phyloP scores from a whole-genome alignment of 2,797 vertebrate species.

The Tangara arthus region DNA sequence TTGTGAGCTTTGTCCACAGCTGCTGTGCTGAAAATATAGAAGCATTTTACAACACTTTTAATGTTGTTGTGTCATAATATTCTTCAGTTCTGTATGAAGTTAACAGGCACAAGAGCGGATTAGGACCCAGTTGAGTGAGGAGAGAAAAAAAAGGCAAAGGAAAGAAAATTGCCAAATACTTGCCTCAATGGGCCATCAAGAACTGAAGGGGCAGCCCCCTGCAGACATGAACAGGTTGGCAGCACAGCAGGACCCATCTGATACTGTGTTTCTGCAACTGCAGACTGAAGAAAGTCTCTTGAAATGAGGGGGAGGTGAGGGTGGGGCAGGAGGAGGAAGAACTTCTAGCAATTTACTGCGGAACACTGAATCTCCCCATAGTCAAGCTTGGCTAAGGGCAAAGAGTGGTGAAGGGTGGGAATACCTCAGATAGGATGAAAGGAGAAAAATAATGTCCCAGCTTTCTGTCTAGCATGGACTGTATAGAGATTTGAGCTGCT shows the following conservation, averaged over 20 bases:
- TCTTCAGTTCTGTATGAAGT: not conserved
- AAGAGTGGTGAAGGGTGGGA: not conserved
- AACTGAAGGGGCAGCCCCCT: not conserved
- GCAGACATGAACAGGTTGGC: not conserved
- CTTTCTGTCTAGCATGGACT: not conserved
- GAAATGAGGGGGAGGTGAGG: not conserved
- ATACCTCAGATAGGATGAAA: not conserved
- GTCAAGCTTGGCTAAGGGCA: not conserved
- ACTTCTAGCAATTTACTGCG: not conserved
- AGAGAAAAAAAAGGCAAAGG: not conserved
- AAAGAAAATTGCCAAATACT: not conserved
- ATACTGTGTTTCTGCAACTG: not conserved
- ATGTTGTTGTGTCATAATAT: not conserved
- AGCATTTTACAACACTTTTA: not conserved
- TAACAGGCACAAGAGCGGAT: not conserved
- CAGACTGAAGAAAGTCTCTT: not conserved
- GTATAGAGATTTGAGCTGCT: not conserved
- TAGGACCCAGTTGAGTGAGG: rapidly evolving
- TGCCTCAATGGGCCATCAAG: not conserved
- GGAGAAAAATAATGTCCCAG: not conserved
- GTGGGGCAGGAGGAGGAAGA: not conserved
- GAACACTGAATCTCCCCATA: not conserved
- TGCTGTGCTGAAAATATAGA: not conserved
- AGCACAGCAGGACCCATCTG: rapidly evolving
- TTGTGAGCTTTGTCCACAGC: not conserved